Base-by-base conservation (phyloP, 1,140 invertebrate species). In the Cepaea nemoralis region DNA sequence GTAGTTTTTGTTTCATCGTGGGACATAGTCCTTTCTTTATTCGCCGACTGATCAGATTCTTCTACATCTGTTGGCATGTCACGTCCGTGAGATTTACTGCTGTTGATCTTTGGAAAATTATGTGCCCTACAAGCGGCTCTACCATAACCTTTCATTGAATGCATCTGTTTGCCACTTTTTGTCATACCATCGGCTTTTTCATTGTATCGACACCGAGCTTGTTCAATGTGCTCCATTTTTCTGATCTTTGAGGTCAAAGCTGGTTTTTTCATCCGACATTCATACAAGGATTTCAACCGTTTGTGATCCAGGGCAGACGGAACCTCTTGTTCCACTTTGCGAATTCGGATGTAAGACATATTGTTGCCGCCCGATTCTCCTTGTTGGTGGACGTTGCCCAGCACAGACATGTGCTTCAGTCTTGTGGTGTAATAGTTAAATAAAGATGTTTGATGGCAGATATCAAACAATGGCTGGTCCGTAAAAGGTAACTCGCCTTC, bases 281-380 rank as follows among this genome's bases (percentile, higher is more conserved):
- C 37, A 73, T 45, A 40, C 14, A 73, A 40, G 16, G 70, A 73
- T 42, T 73, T 73, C 40, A 73, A 40, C n/a, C 70, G 40, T 45
- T 73, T 40, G n/a, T 35, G 35, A 27, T 73, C 70, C 40, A 73
- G 16, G 27, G 70, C 70, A 5, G 70, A 73, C 14, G 70, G 70
- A 1, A 73, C 70, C 35, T 73, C 39, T 10, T 73, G 33, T 19
- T 8, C 8, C 5, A 27, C 70, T 27, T 45, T 40, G 3, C 70
- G 35, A 40, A 73, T 73, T 3, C 70, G 70, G 45, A 42, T n/a
- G 1, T 12, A 14, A 40, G 70, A 12, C 8, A 14, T 19, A 24
- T 33, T 45, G 14, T 40, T 45, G 14, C 6, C 14, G 14, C 5
- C 37, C n/a, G 37, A n/a, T 45, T 45, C 37, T 70, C 69, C n/a